phyloP scores from a whole-genome alignment of 1,140 invertebrate species.

The Ladona fulva region DNA sequence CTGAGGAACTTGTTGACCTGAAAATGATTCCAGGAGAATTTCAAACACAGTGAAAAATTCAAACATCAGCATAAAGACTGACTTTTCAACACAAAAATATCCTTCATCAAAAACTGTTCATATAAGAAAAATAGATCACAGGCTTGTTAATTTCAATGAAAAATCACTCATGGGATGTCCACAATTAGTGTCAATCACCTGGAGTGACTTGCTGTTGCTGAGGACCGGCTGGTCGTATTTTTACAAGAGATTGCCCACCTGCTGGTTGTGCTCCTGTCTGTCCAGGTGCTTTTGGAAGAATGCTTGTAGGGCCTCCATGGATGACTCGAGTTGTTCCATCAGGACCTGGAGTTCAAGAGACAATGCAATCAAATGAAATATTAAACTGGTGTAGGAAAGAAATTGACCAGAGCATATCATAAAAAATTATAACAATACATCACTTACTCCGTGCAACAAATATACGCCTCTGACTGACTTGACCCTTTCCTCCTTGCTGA shows the following conservation, averaged over 20 bases:
- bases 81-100: too few species aligned
- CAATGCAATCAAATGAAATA: too few species aligned
- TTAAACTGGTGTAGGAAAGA: neutral
- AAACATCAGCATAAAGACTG: too few species aligned
- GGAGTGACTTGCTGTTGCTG: slow-evolving; percentile 12
- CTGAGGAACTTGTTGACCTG: slow-evolving; percentile 37
- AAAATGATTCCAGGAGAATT: slow-evolving; percentile 15
- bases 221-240: slow-evolving; percentile 27
- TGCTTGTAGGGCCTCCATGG: slow-evolving; percentile 42
- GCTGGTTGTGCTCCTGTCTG: slow-evolving; percentile 24
- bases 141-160: neutral
- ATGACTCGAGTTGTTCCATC: slow-evolving; percentile 69
- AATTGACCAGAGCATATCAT: neutral
- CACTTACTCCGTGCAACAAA: slow-evolving; percentile 61
- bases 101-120: too few species aligned
- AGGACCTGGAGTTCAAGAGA: slow-evolving; percentile 38
- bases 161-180: neutral
- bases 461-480: slow-evolving; percentile 58
- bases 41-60: slow-evolving; percentile 5
- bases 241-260: slow-evolving; percentile 37
- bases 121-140: too few species aligned
- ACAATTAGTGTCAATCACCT: neutral
- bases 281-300: slow-evolving; percentile 40
- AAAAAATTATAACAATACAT: neutral
- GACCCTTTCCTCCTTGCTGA: slow-evolving; percentile 43